Conservation (phyloP, 2,113 vertebrate genomes). For the Gymnarchus niloticus region DNA sequence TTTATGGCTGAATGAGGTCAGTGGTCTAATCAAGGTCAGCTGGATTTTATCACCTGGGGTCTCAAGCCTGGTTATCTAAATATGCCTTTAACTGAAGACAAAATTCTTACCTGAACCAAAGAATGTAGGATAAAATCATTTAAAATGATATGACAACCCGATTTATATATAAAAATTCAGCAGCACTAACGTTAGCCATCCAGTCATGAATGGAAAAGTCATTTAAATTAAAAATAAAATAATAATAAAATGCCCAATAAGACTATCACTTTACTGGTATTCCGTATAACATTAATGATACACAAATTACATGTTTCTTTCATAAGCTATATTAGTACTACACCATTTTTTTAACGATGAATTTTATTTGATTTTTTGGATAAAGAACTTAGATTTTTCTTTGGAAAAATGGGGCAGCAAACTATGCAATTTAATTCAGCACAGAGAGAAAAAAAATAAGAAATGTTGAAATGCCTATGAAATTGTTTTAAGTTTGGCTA, state of each 20-base stretch:
- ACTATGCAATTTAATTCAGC: neutral
- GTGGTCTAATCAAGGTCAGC: neutral
- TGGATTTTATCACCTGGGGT: neutral
- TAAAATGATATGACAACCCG: neutral
- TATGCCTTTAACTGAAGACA: neutral
- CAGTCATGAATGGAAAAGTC: no score
- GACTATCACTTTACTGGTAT: neutral
- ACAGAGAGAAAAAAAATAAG: neutral
- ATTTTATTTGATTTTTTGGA: no score
- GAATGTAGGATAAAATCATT: neutral
- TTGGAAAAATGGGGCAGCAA: neutral
- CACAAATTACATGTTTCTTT: neutral
- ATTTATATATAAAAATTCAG: neutral
- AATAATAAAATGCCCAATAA: neutral
- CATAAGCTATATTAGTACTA: neutral
- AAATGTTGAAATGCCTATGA: neutral
- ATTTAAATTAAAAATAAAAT: neutral
- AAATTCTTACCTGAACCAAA: no score
- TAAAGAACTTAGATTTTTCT: neutral
- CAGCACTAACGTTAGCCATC: neutral
- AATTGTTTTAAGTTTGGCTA: conserved; percentile 12
- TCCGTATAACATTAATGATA: neutral
- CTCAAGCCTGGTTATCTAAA: neutral
- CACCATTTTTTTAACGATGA: neutral
- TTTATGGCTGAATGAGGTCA: neutral